Evolutionary conservation across 1,140 invertebrate genomes (phyloP), one percentile per base, ranked within the genome.

Genomic region (Venturia canescens): DNA sequence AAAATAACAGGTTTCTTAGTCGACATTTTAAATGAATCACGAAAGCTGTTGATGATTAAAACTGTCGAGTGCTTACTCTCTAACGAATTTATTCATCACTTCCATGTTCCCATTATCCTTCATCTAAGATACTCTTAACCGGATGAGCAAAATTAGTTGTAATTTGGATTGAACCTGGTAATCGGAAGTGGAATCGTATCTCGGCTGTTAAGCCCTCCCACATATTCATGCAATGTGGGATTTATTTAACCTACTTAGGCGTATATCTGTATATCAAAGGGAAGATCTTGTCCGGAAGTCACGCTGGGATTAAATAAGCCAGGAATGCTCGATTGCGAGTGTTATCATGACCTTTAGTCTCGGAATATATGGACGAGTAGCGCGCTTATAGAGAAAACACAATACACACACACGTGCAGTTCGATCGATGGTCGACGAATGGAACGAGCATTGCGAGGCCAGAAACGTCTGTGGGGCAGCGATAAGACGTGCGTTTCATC

Each of bases 401-500:
- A 38, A 50, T 2, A 53, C 29, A 74, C n/a, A 53, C 9, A 74
- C 23, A 69, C 13, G 31, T 48, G 13, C 3, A 5, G 60, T 23
- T 26, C 23, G n/a, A 74, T 74, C 71, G 71, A 74, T 53, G 44
- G 48, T 26, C 7, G 13, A 74, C 7, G 13, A 74, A 48, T 48
- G 44, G n/a, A 48, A 38, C 23, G 48, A 72, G 38, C 31, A 26
- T 4, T 48, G 44, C 69, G 69, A 71, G 21, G 71, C 71, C 6
- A 50, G 16, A 74, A 27, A 5, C n/a, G 69, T 18, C 21, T n/a
- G 21, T 50, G 23, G 44, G 48, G 71, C 71, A 53, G 71, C 44
- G 71, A 74, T 74, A 74, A 74, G 71, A 74, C 71, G 71, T 53
- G 71, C 48, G 34, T 74, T 48, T 48, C 71, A 53, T 74, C n/a